Percentiles rank a stretch among this genome's conserved stretches.
phyloP scores from a whole-genome alignment of 2,113 vertebrate species.

The Tyrannus savana region DNA sequence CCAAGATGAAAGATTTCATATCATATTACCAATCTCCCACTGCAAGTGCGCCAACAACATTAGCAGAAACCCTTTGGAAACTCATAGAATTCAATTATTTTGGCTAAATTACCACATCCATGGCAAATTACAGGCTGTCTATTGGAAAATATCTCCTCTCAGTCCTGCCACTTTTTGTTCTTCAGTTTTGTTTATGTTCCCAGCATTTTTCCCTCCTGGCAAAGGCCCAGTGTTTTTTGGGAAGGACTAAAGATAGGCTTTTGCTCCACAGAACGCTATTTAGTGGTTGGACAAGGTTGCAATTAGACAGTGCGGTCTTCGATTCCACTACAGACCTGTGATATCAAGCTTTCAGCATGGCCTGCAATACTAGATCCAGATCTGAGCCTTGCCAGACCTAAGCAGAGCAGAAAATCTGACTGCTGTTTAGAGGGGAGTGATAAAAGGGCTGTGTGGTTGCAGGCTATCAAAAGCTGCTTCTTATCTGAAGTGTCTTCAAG shows the following conservation, averaged over 20 bases:
- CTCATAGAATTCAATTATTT: slow-evolving; percentile 46
- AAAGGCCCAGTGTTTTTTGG: slow-evolving; percentile 52
- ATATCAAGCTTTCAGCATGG: slow-evolving; percentile 11
- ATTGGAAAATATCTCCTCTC: slow-evolving; percentile 62
- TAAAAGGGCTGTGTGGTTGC: neutral
- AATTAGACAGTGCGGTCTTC: slow-evolving; percentile 35
- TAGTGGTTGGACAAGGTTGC: slow-evolving; percentile 55
- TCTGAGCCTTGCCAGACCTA: neutral
- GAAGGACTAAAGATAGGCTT: slow-evolving; percentile 51
- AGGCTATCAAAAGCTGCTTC: neutral
- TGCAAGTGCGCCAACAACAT: neutral
- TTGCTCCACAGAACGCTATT: slow-evolving; percentile 38
- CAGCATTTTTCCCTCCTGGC: slow-evolving; percentile 46
- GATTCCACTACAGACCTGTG: neutral
- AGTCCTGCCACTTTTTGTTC: slow-evolving; percentile 40
- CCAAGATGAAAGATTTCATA: neutral
- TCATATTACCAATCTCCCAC: slow-evolving; percentile 20
- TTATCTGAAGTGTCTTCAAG: neutral
- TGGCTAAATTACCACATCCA: slow-evolving; percentile 51
- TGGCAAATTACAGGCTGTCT: slow-evolving; percentile 66
- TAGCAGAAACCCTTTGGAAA: slow-evolving; percentile 38
- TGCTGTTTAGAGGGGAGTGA: neutral
- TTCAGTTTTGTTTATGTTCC: slow-evolving; percentile 52
- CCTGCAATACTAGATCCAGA: neutral
- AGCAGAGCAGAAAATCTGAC: neutral